Percentiles rank a stretch among this genome's conserved stretches.
Evolutionary conservation across 2,888 invertebrate species (phyloP).

Genomic region (Drosophila fungiperda): DNA sequence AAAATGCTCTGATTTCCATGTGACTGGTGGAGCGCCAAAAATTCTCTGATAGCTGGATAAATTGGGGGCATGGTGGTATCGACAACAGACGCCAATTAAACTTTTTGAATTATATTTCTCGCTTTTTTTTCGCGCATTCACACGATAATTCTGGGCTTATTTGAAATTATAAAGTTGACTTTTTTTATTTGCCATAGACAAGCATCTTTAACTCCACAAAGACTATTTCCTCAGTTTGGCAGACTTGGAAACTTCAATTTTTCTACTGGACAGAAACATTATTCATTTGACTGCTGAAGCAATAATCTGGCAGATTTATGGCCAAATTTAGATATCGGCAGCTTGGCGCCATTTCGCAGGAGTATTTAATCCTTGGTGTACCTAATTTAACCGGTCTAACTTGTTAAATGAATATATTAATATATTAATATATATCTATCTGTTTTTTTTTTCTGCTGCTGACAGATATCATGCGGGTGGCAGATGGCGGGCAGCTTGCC

Average conservation of each 20-base stretch:
- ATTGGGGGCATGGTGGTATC: conserved; percentile 6
- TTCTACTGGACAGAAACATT: too few relatives aligned
- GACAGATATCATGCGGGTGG: conserved; percentile 39
- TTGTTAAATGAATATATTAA: not conserved
- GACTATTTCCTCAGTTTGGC: too few relatives aligned
- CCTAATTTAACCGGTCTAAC: not conserved
- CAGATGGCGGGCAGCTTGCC: conserved; percentile 31
- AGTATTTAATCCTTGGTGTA: not conserved
- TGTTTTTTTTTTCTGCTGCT: conserved; percentile 22
- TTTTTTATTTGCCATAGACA: not conserved
- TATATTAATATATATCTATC: not conserved
- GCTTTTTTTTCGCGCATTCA: conserved; percentile 21
- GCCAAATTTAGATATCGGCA: not conserved
- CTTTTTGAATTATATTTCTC: conserved; percentile 58
- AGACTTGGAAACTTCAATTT: too few relatives aligned
- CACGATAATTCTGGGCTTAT: conserved; percentile 8
- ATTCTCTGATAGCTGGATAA: not conserved
- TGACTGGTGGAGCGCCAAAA: conserved; percentile 16
- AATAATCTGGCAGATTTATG: not conserved
- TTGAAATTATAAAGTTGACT: too few relatives aligned
- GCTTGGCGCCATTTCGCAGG: not conserved
- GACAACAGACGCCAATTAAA: conserved; percentile 65
- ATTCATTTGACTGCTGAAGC: not conserved
- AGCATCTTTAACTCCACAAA: not conserved
- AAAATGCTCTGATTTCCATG: conserved; percentile 44